Evolutionary conservation across 35 echinoderm and acorn worm genomes (phyloP), one percentile per base, ranked within the genome.

Genomic region (Patiria miniata): DNA sequence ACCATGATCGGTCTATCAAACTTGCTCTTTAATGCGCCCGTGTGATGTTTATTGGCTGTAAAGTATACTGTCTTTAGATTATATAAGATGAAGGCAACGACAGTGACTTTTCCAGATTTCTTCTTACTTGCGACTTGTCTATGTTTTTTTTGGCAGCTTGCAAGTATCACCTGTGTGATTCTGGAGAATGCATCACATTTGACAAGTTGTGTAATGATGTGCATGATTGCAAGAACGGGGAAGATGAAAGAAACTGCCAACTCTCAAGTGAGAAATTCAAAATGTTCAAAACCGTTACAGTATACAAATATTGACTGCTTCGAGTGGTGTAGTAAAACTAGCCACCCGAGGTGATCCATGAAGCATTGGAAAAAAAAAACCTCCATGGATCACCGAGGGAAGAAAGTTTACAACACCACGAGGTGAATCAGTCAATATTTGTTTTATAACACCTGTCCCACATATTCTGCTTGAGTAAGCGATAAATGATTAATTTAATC

Each of bases 121-220:
- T 73, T 28, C 14, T 73, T 14, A 32, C n/a, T 0, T 23, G 30
- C 21, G 22, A 68, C 1, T 69, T n/a, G 57, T 30, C 21, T 26
- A 26, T 69, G 19, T 28, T 34, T 73, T 22, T 73, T 2, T 73
- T 73, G 14, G 8, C 65, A 73, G 65, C 65, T 73, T 73, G 65
- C 15, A 73, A 73, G 34, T 73, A 73, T 16, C 65, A 73, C 29
- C 29, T 73, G 65, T 73, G 65, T 34, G 34, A 30, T 34, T 73
- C 65, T 73, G 65, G 65, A 26, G 65, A 73, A 73, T 73, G 65
- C 65, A 73, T 73, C 34, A 73, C 65, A 32, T 73, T 73, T 73
- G 65, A 73, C 29, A 73, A 73, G 15, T 23, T 73, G 65, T 73
- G 65, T 30, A 30, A 73, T 30, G 65, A 73, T 18, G 65, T 73